phyloP scores from a whole-genome alignment of 2,113 vertebrate species.

The Phrynosoma blainvillii region DNA sequence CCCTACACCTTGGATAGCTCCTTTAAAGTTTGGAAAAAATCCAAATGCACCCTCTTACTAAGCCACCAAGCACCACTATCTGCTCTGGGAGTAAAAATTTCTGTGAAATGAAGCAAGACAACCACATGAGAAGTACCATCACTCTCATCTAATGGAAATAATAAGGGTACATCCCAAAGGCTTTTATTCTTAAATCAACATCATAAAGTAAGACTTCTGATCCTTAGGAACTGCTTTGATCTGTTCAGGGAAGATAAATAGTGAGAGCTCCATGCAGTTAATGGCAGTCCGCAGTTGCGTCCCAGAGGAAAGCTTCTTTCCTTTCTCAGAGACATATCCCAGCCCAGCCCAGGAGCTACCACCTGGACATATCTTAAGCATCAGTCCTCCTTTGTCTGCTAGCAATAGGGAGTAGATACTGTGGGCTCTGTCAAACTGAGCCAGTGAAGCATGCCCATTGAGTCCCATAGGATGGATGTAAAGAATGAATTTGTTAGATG shows the following conservation, averaged over 20 bases:
- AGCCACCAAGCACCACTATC: background rate
- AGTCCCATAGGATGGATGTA: background rate
- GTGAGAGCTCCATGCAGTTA: background rate
- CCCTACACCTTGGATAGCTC: too few relatives aligned
- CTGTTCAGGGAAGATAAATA: background rate
- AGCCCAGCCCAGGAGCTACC: background rate
- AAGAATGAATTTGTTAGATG: background rate
- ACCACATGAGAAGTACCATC: too few relatives aligned
- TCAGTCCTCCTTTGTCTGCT: rapidly evolving
- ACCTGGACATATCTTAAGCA: background rate
- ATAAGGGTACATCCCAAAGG: too few relatives aligned
- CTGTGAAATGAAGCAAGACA: background rate
- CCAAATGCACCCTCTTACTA: too few relatives aligned
- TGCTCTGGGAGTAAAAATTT: background rate
- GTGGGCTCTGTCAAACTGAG: background rate
- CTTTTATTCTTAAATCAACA: background rate
- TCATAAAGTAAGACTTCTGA: background rate
- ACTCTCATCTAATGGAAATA: background rate
- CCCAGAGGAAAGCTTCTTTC: background rate
- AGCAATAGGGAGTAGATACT: background rate
- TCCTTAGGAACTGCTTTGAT: background rate
- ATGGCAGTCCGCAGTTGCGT: background rate
- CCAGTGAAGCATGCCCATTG: background rate
- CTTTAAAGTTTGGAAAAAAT: too few relatives aligned
- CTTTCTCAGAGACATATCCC: background rate